Conservation (phyloP, 2,113 vertebrate species). For the Channa argus region DNA sequence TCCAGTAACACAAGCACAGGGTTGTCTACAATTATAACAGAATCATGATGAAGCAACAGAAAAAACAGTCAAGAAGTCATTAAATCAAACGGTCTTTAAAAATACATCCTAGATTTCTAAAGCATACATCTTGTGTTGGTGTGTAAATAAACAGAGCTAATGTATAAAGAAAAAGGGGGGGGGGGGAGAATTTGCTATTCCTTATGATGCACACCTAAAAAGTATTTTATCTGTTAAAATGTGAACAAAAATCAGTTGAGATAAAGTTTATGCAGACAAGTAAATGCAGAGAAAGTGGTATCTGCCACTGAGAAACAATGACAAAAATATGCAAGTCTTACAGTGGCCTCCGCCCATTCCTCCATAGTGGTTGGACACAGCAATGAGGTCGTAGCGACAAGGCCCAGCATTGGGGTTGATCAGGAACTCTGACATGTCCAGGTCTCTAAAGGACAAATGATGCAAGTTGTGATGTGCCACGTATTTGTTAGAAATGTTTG, state of each 20-base stretch:
- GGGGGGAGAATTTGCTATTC: too few species aligned
- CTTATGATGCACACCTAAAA: too few species aligned
- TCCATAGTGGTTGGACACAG: slow-evolving; percentile 99
- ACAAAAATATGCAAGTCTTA: slow-evolving; percentile 78
- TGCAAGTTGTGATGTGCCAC: not conserved
- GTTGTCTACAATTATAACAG: not conserved
- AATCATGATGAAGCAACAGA: not conserved
- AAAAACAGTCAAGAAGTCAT: too few species aligned
- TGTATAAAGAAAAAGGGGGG: not conserved
- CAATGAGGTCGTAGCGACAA: slow-evolving; percentile 96
- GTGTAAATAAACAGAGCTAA: not conserved
- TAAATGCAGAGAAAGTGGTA: too few species aligned
- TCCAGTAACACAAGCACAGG: not conserved
- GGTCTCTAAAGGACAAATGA: slow-evolving; percentile 82
- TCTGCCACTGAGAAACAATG: too few species aligned
- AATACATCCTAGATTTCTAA: too few species aligned
- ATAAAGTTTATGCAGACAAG: too few species aligned
- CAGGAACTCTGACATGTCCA: slow-evolving; percentile 99
- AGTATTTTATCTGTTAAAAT: too few species aligned
- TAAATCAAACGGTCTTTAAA: too few species aligned
- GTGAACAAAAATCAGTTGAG: too few species aligned
- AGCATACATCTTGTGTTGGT: too few species aligned
- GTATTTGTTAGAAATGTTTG: too few species aligned
- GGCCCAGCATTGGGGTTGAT: slow-evolving; percentile 97
- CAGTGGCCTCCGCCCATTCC: slow-evolving; percentile 99